phyloP scores from a whole-genome alignment of 2,888 invertebrate genomes.

The Lepidochrysops patricia region DNA sequence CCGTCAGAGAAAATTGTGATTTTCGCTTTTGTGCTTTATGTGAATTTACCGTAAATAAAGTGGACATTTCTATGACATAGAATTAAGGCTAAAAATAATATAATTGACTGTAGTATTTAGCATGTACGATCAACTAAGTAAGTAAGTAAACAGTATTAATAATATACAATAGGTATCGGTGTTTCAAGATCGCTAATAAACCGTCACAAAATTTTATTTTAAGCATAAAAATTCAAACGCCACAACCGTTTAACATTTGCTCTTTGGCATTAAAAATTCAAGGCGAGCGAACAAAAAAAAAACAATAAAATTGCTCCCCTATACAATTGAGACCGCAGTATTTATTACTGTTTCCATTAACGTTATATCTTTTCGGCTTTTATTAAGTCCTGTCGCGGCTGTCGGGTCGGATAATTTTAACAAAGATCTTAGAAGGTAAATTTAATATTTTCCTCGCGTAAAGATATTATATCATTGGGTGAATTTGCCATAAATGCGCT shows the following conservation, averaged over 20 bases:
- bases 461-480: conserved; percentile 41
- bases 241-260: not conserved
- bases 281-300: conserved; percentile 33
- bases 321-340: conserved; percentile 13
- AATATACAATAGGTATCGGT: too few relatives aligned
- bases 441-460: conserved; percentile 41
- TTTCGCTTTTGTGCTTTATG: not conserved
- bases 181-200: not conserved
- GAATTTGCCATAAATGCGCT: conserved; percentile 21
- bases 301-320: conserved; percentile 42
- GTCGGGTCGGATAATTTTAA: conserved; percentile 29
- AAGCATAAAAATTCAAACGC: not conserved
- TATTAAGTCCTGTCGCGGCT: conserved; percentile 34
- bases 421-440: conserved; percentile 31
- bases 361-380: conserved; percentile 48
- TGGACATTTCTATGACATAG: not conserved
- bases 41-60: not conserved
- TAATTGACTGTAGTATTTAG: not conserved
- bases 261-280: not conserved
- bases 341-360: conserved; percentile 51
- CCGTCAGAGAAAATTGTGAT: not conserved
- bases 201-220: not conserved
- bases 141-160: too few relatives aligned
- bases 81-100: not conserved
- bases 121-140: too few relatives aligned